These are phyloP conservation scores for Pegoplata infirma DNA, from an alignment of 2,888 invertebrate genomes.

Conservation along the genomic window DNA sequence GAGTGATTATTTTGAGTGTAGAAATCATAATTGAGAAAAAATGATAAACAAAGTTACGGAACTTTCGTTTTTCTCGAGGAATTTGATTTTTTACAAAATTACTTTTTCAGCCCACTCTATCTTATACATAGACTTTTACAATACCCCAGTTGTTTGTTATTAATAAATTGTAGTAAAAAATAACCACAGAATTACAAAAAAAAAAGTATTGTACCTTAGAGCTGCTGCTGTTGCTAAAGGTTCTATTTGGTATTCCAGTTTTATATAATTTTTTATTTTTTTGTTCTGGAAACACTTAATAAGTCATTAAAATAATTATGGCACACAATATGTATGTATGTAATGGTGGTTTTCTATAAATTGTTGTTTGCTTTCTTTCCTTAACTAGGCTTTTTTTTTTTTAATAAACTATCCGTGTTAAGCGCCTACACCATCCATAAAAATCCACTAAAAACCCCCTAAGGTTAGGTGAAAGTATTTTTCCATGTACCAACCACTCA, in stretches of 20 bases:
- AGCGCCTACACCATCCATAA: background rate
- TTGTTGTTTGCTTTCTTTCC: background rate
- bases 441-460: background rate
- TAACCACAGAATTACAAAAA: background rate
- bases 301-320: conserved; percentile 58
- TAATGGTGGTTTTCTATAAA: background rate
- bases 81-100: too few relatives aligned
- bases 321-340: conserved; percentile 19
- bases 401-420: background rate
- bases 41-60: too few relatives aligned
- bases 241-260: background rate
- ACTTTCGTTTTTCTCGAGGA: too few relatives aligned
- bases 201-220: background rate
- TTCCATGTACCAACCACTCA: background rate
- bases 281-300: conserved; percentile 44
- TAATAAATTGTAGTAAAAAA: background rate
- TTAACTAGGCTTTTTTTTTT: background rate
- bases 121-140: background rate
- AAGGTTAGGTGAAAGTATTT: conserved; percentile 1
- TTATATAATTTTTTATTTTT: too few relatives aligned
- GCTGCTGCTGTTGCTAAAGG: background rate
- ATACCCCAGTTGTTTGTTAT: background rate
- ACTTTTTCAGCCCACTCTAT: too few relatives aligned
- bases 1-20: too few relatives aligned
- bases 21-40: too few relatives aligned